Evolutionary conservation across 2,888 invertebrate genomes (phyloP).

Genomic region (Drosophila differens): DNA sequence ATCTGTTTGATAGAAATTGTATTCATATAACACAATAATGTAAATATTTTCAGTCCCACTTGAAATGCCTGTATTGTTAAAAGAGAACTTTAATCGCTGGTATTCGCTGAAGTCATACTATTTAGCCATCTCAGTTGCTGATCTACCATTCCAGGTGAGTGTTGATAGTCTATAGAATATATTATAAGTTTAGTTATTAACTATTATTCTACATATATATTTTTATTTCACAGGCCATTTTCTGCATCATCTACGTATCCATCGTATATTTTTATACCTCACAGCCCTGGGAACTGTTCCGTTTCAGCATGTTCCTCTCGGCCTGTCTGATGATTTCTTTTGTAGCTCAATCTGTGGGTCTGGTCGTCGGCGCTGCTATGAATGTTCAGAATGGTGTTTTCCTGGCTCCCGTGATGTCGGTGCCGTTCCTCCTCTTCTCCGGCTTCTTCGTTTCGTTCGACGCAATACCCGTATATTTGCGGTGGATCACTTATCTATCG

Average conservation of each 20-base stretch:
- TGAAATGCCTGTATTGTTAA: conserved; percentile 97
- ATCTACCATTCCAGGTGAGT: conserved; percentile 98
- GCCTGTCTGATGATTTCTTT: conserved; percentile 96
- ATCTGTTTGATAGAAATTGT: not conserved
- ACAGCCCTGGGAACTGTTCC: conserved; percentile 93
- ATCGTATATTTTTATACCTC: conserved; percentile 98
- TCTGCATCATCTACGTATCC: conserved; percentile 95
- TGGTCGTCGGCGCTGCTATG: conserved; percentile 98
- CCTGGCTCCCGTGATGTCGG: conserved; percentile 97
- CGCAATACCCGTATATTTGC: conserved; percentile 96
- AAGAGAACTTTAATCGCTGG: conserved; percentile 99
- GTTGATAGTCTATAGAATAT: not conserved
- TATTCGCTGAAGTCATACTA: conserved; percentile 98
- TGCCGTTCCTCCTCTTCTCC: conserved; percentile 97
- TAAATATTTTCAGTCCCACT: conserved; percentile 90
- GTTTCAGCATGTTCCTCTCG: conserved; percentile 95
- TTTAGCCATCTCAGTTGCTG: conserved; percentile 97
- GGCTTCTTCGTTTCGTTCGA: conserved; percentile 99
- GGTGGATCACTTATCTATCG: conserved; percentile 97
- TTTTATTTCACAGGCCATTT: conserved; percentile 90
- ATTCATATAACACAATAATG: not conserved
- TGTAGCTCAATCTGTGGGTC: conserved; percentile 97
- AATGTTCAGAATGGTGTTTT: conserved; percentile 98
- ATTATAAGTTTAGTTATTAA: not conserved
- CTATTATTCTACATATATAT: conserved; percentile 62